These are phyloP conservation scores for Bilobella aurantiaca DNA, from an alignment of 1,140 invertebrate species.

Conservation along the genomic window DNA sequence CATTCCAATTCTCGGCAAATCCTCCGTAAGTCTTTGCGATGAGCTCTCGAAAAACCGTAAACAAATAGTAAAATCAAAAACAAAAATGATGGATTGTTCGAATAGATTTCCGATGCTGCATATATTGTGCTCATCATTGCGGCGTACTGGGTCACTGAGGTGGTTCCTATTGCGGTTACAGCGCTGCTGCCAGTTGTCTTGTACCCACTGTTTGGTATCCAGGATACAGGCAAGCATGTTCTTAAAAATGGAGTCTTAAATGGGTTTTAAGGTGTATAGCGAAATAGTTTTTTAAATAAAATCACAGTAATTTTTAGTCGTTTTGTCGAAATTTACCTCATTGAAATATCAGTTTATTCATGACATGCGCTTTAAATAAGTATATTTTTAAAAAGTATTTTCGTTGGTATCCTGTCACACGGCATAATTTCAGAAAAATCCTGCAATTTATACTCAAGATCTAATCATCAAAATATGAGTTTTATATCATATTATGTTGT, in stretches of 20 bases:
- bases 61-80: too few relatives aligned
- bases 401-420: too few relatives aligned
- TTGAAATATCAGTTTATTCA: too few relatives aligned
- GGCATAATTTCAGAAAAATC: too few relatives aligned
- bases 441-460: too few relatives aligned
- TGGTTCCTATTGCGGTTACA: constrained; percentile 46
- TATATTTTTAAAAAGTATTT: too few relatives aligned
- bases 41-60: too few relatives aligned
- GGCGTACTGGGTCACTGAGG: constrained; percentile 48
- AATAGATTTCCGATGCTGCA: constrained; percentile 40
- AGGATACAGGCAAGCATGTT: constrained; percentile 34
- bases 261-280: not conserved
- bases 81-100: too few relatives aligned
- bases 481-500: too few relatives aligned
- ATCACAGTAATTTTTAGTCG: not conserved
- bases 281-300: not conserved
- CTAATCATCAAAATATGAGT: too few relatives aligned
- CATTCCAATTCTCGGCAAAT: constrained; percentile 11
- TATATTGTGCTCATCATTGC: constrained; percentile 46
- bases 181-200: constrained; percentile 45
- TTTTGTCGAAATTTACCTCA: too few relatives aligned
- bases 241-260: not conserved
- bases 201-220: constrained; percentile 43
- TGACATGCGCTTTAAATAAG: too few relatives aligned
- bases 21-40: constrained; percentile 14